Conservation (phyloP, 2,888 invertebrate species). For the Spilarctia lutea region DNA sequence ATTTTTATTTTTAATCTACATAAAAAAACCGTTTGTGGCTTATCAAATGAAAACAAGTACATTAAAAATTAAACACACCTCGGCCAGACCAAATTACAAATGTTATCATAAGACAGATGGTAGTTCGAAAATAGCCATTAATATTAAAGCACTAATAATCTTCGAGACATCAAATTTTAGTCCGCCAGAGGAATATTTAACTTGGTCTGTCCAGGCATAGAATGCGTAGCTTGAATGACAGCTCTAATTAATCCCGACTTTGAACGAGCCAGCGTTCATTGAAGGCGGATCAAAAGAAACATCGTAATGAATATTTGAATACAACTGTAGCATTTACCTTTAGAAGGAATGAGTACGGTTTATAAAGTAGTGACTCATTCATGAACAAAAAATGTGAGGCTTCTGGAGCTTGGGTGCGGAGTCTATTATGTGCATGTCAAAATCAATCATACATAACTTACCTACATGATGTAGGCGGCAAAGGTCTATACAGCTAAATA, state of each 20-base stretch:
- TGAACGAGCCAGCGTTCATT: constrained; percentile 70
- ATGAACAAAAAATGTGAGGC: constrained; percentile 32
- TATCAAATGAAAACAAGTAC: constrained; percentile 53
- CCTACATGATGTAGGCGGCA: constrained; percentile 11
- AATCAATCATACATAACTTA: constrained; percentile 44
- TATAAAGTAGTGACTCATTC: constrained; percentile 52
- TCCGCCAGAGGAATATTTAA: constrained; percentile 50
- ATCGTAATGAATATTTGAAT: constrained; percentile 83
- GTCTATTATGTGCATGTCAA: constrained; percentile 35
- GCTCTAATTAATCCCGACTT: constrained; percentile 77
- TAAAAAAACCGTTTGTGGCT: constrained; percentile 45
- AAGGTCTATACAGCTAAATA: constrained; percentile 9
- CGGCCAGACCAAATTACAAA: constrained; percentile 33
- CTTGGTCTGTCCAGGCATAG: constrained; percentile 59
- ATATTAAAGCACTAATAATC: constrained; percentile 43
- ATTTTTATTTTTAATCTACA: constrained; percentile 23
- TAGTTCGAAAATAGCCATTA: constrained; percentile 42
- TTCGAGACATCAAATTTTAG: constrained; percentile 38
- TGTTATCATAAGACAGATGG: constrained; percentile 30
- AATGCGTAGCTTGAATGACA: constrained; percentile 74
- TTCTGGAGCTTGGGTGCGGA: constrained; percentile 36
- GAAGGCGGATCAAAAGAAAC: constrained; percentile 79
- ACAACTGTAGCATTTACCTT: constrained; percentile 70
- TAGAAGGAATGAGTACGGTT: constrained; percentile 45
- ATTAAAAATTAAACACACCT: constrained; percentile 49